phyloP scores from a whole-genome alignment of 2,888 invertebrate species.

The Cerastis rubricosa region DNA sequence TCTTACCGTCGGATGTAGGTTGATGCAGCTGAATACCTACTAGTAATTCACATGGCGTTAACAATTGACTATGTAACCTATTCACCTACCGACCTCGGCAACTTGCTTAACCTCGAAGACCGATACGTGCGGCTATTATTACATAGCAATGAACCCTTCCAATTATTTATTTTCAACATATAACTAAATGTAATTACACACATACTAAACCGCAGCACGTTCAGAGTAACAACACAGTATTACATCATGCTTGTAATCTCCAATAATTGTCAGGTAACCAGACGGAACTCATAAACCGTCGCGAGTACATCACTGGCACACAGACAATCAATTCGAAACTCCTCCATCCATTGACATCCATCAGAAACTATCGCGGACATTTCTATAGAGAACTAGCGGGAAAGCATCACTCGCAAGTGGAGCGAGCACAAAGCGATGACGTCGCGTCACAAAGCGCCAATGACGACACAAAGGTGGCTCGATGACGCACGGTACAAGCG shows the following conservation, averaged over 20 bases:
- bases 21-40: not conserved
- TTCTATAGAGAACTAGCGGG: conserved; percentile 60
- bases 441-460: conserved; percentile 63
- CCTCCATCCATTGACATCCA: conserved; percentile 59
- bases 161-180: not conserved
- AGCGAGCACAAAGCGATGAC: conserved; percentile 65
- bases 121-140: not conserved
- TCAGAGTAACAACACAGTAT: not conserved
- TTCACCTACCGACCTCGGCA: not conserved
- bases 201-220: not conserved
- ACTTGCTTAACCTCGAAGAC: not conserved
- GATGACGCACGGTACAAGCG: conserved; percentile 42
- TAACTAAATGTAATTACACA: not conserved
- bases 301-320: conserved; percentile 18
- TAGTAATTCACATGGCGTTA: not conserved
- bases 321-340: conserved; percentile 58
- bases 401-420: conserved; percentile 60
- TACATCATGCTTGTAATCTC: not conserved
- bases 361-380: conserved; percentile 64
- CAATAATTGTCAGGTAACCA: not conserved
- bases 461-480: conserved; percentile 66
- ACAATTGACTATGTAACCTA: not conserved
- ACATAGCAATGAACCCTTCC: not conserved
- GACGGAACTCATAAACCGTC: conserved; percentile 1
- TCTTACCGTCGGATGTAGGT: no score